Conservation (phyloP, 1,140 invertebrate species). For the Apis mellifera region Amel_HAv3.1 CM009943.2:7737501-7738000, state of each 20-base stretch:
- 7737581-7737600: neutral
- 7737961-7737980: neutral
- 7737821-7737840: neutral
- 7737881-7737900: conserved; percentile 52
- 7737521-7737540: neutral
- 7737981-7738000: conserved; percentile 65
- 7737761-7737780: conserved; percentile 1
- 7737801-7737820: too few relatives aligned
- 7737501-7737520: neutral
- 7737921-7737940: conserved; percentile 61
- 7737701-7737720: too few relatives aligned
- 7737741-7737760: too few relatives aligned
- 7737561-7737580: neutral
- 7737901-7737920: conserved; percentile 60
- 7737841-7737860: conserved; percentile 1
- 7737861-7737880: neutral
- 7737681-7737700: too few relatives aligned
- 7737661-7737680: neutral
- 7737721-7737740: too few relatives aligned
- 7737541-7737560: neutral
- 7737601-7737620: neutral
- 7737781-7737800: neutral
- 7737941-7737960: conserved; percentile 58
- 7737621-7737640: neutral
- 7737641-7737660: neutral